Evolutionary conservation across 2,888 invertebrate genomes (phyloP), one percentile per base, ranked within the genome.

Genomic region (Drosophila heteroneura): DNA sequence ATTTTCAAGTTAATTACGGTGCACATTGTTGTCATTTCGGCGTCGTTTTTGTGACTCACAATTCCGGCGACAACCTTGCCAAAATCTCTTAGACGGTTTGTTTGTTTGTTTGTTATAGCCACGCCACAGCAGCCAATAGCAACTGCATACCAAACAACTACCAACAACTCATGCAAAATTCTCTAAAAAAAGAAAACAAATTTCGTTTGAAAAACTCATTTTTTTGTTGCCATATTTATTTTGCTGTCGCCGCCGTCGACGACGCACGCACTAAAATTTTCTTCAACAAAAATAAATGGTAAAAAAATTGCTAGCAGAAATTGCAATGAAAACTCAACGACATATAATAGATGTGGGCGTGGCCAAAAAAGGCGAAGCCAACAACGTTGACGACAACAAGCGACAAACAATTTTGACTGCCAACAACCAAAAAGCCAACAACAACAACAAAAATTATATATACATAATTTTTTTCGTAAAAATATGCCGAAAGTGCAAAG

Each of bases 401-500:
- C 79, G 76, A 82, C 86, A 86, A 85, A 85, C 83, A 86, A 75
- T 72, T 84, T 81, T 72, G 68, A 74, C 77, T 83, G 82, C 81
- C 82, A 74, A 69, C 70, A 81, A 56, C 54, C n/a, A 41, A n/a
- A 41, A 2, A 53, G 32, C 41, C 28, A 44, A 53, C 6, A 65
- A 49, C 41, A 56, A 69, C 57, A 51, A 28, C 37, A 57, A 60
- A 37, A 67, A 76, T 71, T 49, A 70, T 56, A 65, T 59, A 19
- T 51, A 30, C 12, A 41, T 30, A 37, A 2, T 28, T 57, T n/a
- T 63, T 64, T 66, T 60, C 10, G 16, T 44, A 67, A 79, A 79
- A 79, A 79, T 84, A 81, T 81, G 83, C 83, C 84, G 61, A 81
- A 84, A 85, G 84, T 83, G 85, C 85, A 87, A 85, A 85, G 81